These are phyloP conservation scores for Pipistrellus nathusii DNA, from an alignment of 2,797 vertebrate genomes.

Conservation along the genomic window DNA sequence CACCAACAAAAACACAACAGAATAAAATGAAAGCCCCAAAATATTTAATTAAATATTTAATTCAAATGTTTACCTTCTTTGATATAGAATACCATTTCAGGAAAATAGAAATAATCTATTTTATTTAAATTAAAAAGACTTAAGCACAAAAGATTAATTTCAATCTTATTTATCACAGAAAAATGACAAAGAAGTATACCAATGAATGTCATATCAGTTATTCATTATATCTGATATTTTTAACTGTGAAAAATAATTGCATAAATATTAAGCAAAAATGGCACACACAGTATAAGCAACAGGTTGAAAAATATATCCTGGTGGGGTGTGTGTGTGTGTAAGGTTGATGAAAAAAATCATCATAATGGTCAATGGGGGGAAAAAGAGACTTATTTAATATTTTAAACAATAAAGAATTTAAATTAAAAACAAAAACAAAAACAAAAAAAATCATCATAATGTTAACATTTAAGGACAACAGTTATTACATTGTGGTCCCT, in stretches of 20 bases:
- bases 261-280: constrained; percentile 57
- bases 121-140: neutral
- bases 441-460: neutral
- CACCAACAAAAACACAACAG: constrained; percentile 1
- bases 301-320: constrained; percentile 32
- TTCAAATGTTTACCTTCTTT: constrained; percentile 48
- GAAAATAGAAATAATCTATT: constrained; percentile 45
- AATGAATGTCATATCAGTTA: neutral
- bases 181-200: constrained; percentile 35
- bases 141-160: constrained; percentile 34
- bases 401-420: too few relatives aligned
- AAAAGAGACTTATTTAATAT: too few relatives aligned
- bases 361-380: neutral
- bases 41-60: constrained; percentile 49
- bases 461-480: neutral
- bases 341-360: neutral
- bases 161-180: constrained; percentile 34
- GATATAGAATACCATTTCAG: constrained; percentile 11
- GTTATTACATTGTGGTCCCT: neutral
- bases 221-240: constrained; percentile 1
- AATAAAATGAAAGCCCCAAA: neutral
- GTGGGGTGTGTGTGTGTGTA: neutral
- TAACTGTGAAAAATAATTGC: constrained; percentile 19
- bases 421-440: too few relatives aligned
- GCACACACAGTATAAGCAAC: neutral